Conservation (phyloP, 2,888 invertebrate species). For the Apotomis turbidana region DNA sequence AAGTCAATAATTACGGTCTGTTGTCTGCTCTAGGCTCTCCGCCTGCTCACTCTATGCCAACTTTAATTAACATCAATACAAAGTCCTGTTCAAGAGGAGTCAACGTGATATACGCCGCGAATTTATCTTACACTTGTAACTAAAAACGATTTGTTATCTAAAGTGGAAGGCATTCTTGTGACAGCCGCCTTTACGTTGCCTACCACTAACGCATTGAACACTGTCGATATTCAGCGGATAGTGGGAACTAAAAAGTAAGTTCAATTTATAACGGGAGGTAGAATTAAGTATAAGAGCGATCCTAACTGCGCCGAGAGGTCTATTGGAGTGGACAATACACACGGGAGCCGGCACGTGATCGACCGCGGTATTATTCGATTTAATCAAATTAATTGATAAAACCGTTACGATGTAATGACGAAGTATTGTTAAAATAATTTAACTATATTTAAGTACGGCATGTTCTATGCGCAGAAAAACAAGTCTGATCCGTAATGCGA, state of each 20-base stretch:
- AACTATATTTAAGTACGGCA: constrained; percentile 72
- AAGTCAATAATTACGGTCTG: constrained; percentile 52
- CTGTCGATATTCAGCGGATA: constrained; percentile 12
- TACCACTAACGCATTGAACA: constrained; percentile 28
- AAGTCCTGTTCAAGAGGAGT: constrained; percentile 56
- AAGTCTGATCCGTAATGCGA: constrained; percentile 52
- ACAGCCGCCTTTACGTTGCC: constrained; percentile 45
- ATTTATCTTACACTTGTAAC: constrained; percentile 60
- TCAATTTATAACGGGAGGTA: constrained; percentile 31
- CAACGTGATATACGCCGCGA: constrained; percentile 61
- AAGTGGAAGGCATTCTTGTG: constrained; percentile 53
- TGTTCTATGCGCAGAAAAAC: constrained; percentile 62
- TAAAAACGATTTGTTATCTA: constrained; percentile 57
- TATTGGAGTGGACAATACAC: constrained; percentile 54
- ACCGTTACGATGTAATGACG: constrained; percentile 79
- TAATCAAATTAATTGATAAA: constrained; percentile 78
- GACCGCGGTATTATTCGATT: constrained; percentile 71
- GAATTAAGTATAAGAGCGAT: constrained; percentile 32
- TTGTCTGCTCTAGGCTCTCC: constrained; percentile 49
- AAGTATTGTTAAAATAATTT: constrained; percentile 79
- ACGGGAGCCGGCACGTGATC: constrained; percentile 71
- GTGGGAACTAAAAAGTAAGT: background rate
- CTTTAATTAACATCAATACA: constrained; percentile 69
- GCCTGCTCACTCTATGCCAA: constrained; percentile 53
- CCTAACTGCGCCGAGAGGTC: constrained; percentile 32